A percentile compares a stretch with the other conserved stretches of the same genome.
Conservation (phyloP, 2,888 invertebrate genomes). For the Orthosia incerta region DNA sequence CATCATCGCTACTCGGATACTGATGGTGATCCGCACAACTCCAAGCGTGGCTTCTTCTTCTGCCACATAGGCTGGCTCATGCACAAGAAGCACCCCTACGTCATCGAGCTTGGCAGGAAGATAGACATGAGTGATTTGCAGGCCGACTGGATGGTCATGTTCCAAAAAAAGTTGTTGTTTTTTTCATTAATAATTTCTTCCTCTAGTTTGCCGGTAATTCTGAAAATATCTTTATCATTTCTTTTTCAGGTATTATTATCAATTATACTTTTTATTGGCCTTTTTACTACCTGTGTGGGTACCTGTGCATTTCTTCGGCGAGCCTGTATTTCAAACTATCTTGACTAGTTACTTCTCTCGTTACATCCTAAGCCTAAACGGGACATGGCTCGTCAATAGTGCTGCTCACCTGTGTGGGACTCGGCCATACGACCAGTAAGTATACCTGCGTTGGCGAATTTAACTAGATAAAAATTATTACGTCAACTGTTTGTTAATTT, state of each 20-base stretch:
- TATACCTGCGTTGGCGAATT: conserved; percentile 34
- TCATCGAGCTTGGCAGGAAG: conserved; percentile 92
- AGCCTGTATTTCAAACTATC: conserved; percentile 91
- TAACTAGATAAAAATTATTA: not conserved
- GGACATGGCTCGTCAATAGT: conserved; percentile 96
- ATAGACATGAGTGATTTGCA: conserved; percentile 95
- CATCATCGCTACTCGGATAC: conserved; percentile 94
- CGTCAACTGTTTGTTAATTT: conserved; percentile 12
- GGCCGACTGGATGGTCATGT: conserved; percentile 93
- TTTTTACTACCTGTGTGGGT: conserved; percentile 92
- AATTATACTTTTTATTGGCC: conserved; percentile 91
- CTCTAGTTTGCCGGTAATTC: not conserved
- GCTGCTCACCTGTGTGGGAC: conserved; percentile 95
- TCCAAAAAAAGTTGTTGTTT: conserved; percentile 93
- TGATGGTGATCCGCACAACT: conserved; percentile 95
- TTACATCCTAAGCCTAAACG: conserved; percentile 92
- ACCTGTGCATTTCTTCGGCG: conserved; percentile 93
- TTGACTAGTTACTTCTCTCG: conserved; percentile 92
- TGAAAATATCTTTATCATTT: not conserved
- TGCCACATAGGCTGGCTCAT: conserved; percentile 97
- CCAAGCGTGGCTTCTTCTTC: conserved; percentile 96
- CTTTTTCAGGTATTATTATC: conserved; percentile 92
- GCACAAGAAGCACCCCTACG: conserved; percentile 94
- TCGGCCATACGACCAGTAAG: conserved; percentile 94
- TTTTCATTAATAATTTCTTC: not conserved